A percentile compares a stretch with the other conserved stretches of the same genome.
Evolutionary conservation across 2,113 vertebrate species (phyloP).

Genomic region (Garra rufa): DNA sequence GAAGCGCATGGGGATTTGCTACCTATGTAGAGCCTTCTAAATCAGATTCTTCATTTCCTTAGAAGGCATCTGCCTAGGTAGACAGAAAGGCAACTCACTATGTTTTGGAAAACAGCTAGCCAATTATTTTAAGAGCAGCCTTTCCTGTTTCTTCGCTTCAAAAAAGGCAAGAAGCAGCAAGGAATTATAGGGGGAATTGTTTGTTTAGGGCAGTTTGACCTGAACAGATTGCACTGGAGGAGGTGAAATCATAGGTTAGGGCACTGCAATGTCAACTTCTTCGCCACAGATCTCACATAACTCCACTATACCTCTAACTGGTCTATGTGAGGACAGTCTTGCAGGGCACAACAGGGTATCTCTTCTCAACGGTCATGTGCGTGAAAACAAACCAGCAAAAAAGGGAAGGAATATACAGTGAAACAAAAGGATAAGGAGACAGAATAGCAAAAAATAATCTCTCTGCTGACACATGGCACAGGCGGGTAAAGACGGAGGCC

Average conservation of each 20-base stretch:
- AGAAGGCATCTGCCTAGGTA: background rate
- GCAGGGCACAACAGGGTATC: background rate
- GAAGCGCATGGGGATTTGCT: background rate
- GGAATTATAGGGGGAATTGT: background rate
- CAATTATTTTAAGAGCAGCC: background rate
- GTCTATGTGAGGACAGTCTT: background rate
- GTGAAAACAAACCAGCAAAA: conserved; percentile 23
- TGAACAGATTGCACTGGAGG: background rate
- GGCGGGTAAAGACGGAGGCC: conserved; percentile 58
- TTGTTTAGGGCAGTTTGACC: background rate
- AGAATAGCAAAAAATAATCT: conserved; percentile 23
- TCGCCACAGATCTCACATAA: background rate
- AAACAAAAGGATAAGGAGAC: conserved; percentile 12
- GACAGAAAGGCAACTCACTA: background rate
- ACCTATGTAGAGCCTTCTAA: background rate
- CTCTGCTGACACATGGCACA: conserved; percentile 45
- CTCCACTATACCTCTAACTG: background rate
- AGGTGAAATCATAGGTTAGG: background rate
- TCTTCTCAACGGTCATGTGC: background rate
- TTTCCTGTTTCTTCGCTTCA: background rate
- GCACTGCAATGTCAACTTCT: background rate
- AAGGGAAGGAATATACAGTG: conserved; percentile 3
- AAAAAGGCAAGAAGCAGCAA: background rate
- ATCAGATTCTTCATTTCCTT: background rate
- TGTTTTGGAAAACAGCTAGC: background rate